Conservation (phyloP, 92 coral and sea anemone genomes). For the Micromussa lordhowensis region DNA sequence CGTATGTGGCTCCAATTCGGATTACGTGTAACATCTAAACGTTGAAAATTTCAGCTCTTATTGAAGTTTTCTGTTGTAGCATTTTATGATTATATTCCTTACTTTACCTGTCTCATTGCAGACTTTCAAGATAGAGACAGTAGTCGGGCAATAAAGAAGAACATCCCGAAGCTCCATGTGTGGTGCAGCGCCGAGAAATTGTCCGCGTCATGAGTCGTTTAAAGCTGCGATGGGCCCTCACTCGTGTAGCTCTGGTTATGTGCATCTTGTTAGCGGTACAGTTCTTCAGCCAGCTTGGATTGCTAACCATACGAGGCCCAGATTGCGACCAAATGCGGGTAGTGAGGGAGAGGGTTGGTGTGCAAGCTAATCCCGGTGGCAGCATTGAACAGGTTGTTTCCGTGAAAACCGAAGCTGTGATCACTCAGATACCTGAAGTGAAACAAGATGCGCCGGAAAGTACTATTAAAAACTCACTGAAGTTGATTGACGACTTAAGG, state of each 20-base stretch:
- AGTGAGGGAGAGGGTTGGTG: not conserved
- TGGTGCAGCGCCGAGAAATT: not conserved
- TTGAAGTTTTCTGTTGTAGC: not conserved
- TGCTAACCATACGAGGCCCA: constrained; percentile 53
- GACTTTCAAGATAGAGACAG: constrained; percentile 5
- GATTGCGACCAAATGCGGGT: constrained; percentile 44
- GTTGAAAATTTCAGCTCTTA: not conserved
- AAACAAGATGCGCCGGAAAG: constrained; percentile 8
- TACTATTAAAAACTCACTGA: constrained; percentile 19
- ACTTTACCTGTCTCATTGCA: not conserved
- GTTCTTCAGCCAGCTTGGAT: constrained; percentile 76
- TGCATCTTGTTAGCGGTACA: constrained; percentile 67
- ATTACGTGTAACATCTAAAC: not conserved
- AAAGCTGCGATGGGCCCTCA: constrained; percentile 63
- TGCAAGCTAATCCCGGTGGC: not conserved
- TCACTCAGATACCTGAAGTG: not conserved
- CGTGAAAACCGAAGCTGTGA: not conserved
- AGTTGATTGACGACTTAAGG: constrained; percentile 54
- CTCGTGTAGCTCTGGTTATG: constrained; percentile 61
- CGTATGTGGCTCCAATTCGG: not conserved
- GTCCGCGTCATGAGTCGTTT: constrained; percentile 63
- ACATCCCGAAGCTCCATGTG: not conserved
- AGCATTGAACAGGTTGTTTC: not conserved
- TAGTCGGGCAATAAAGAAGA: not conserved
- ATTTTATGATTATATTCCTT: not conserved